These are phyloP conservation scores for Dimorphilus gyrociliatus DNA, from an alignment of 2,888 invertebrate species.

Conservation along the genomic window DNA sequence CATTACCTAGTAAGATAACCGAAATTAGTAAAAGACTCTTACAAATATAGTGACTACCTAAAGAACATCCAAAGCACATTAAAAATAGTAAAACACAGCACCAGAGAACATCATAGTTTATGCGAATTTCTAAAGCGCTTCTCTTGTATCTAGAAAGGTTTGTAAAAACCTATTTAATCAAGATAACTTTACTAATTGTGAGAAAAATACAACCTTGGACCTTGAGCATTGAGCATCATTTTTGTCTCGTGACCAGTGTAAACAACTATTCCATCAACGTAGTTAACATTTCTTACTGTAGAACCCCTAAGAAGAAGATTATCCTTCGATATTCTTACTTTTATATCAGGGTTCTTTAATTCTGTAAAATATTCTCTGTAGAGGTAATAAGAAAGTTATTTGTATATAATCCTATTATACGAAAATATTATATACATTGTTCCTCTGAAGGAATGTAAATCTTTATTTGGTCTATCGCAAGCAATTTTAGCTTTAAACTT, in stretches of 20 bases:
- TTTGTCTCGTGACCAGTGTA: constrained; percentile 94
- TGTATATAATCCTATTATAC: neutral
- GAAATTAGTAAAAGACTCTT: neutral
- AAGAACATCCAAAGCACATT: constrained; percentile 73
- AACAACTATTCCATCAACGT: constrained; percentile 83
- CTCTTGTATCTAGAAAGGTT: constrained; percentile 83
- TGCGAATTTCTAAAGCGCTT: constrained; percentile 72
- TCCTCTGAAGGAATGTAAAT: too few species aligned
- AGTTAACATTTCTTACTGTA: constrained; percentile 86
- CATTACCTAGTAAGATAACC: constrained; percentile 38
- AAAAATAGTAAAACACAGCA: constrained; percentile 77
- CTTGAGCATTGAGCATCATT: constrained; percentile 90
- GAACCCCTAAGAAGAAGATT: constrained; percentile 84
- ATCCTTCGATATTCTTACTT: constrained; percentile 46
- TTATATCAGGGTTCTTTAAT: constrained; percentile 40
- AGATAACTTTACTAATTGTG: too few species aligned
- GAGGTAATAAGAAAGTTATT: neutral
- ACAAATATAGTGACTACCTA: constrained; percentile 44
- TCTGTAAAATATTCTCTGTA: neutral
- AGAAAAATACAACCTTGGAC: too few species aligned
- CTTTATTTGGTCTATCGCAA: too few species aligned
- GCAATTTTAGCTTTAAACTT: too few species aligned
- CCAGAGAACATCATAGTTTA: constrained; percentile 92
- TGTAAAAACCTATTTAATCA: too few species aligned
- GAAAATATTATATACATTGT: too few species aligned